Conservation (phyloP, 2,888 invertebrate species). For the Archips crataeganus region DNA sequence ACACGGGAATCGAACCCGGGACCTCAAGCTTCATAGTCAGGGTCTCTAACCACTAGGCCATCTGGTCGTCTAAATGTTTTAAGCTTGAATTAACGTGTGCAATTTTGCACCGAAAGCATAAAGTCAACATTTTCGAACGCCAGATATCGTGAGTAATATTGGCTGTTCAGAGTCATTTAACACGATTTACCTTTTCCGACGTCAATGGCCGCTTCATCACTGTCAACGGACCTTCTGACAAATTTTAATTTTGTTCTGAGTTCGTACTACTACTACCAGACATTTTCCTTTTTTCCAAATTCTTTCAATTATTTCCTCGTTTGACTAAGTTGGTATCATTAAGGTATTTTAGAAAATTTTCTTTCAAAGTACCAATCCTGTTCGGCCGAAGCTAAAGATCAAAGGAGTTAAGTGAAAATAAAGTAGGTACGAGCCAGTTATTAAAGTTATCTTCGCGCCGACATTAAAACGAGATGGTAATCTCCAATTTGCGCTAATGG, state of each 20-base stretch:
- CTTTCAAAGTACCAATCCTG: not conserved
- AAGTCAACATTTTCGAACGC: not conserved
- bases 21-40: too few species aligned
- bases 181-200: not conserved
- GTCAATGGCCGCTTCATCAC: not conserved
- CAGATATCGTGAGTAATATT: not conserved
- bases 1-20: too few species aligned
- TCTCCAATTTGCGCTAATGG: slow-evolving; percentile 14
- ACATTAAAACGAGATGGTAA: slow-evolving; percentile 9
- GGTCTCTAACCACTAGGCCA: too few species aligned
- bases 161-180: not conserved
- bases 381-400: slow-evolving; percentile 20
- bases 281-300: not conserved
- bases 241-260: too few species aligned
- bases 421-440: slow-evolving; percentile 17
- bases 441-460: slow-evolving; percentile 14
- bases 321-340: slow-evolving; percentile 1
- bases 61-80: too few species aligned
- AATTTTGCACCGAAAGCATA: not conserved
- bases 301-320: not conserved
- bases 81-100: too few species aligned
- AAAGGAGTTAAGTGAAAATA: slow-evolving; percentile 19
- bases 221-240: not conserved
- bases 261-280: too few species aligned
- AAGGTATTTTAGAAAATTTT: not conserved